Evolutionary conservation across 2,888 invertebrate genomes (phyloP), one percentile per base, ranked within the genome.

Genomic region (Omphaloscelis lunosa): DNA sequence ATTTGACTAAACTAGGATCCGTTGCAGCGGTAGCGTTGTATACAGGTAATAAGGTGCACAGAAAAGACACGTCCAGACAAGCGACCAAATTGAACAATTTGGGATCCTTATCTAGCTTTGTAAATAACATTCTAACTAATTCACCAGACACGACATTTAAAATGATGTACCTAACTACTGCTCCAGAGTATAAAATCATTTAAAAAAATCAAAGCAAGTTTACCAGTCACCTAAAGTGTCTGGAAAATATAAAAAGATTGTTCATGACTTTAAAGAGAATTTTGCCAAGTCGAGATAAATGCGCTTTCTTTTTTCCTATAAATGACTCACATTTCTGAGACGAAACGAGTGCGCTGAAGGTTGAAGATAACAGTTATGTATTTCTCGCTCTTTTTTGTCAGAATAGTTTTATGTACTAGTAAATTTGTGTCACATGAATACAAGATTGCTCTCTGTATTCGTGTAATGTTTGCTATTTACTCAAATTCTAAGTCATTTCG

Each of bases 61-160:
- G 41, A 17, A 56, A 58, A 58, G n/a, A 45, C 9, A 53, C 15
- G 53, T 77, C 45, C 68, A 63, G 66, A 34, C 20, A 62, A 29
- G 27, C 20, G 17, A 29, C 41, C 5, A 12, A 58, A 48, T 27
- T 70, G 66, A 86, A 81, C 89, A 89, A 86, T 77, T 87, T 84
- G 84, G 85, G 86, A 82, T 73, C 75, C 63, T 63, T 77, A 76
- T 81, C 71, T 69, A 75, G 58, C 78, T 80, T 61, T 70, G 82
- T 85, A 86, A 84, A 86, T 87, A 85, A 82, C 87, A 85, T 83
- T 75, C 58, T 89, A 85, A 85, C 85, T 86, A 87, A 81, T 74
- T 83, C 59, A 67, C 65, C 77, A 75, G 73, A 78, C 48, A 48
- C 48, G 48, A 17, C 1, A 48, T 17, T 48, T 48, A 48, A 48